Base-by-base conservation (phyloP, 2,797 vertebrate species). In the Margarornis squamiger region DNA sequence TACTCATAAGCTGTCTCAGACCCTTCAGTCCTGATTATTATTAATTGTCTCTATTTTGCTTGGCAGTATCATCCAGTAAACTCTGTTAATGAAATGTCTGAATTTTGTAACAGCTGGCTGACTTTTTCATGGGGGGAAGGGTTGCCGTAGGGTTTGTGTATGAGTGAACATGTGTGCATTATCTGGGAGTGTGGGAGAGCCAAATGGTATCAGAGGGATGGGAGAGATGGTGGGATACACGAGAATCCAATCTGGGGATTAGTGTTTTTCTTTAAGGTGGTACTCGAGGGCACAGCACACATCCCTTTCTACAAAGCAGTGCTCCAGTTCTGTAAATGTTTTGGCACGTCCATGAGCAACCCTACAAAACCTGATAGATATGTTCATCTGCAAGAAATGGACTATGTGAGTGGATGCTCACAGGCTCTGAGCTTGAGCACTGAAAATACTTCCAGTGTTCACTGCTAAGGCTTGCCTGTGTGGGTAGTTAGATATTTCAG, bases 21-120 rank as follows among this genome's bases (percentile, higher is more conserved):
- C 75, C 46, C 66, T 93, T 93, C 90, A 79, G 49, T 93, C 93
- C 62, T 79, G 71, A 85, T 95, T 71, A 62, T 95, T 94, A 84
- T 93, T 93, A 86, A 90, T 88, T 94, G 66, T 41, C 82, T 94
- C 48, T 93, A 16, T 97, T 97, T 96, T 96, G 68, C 83, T 94
- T 96, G 73, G 78, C 90, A 94, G 19, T 93, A 81, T 83, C 81
- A 88, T 55, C 71, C 73, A 91, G 70, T 84, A 95, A 95, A 90
- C 78, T 79, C 52, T 86, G 74, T 92, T 96, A 93, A 90, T 90
- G 81, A 92, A 94, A 93, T 90, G 67, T 84, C 90, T 84, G 89
- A 82, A 94, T 93, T 93, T 73, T 95, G 39, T 89, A 94, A 88
- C 93, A 94, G 86, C 93, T 95, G 83, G 48, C 77, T 95, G 85